Evolutionary conservation across 92 coral and sea anemone genomes (phyloP).

Genomic region (Scolanthus callimorphus): DNA sequence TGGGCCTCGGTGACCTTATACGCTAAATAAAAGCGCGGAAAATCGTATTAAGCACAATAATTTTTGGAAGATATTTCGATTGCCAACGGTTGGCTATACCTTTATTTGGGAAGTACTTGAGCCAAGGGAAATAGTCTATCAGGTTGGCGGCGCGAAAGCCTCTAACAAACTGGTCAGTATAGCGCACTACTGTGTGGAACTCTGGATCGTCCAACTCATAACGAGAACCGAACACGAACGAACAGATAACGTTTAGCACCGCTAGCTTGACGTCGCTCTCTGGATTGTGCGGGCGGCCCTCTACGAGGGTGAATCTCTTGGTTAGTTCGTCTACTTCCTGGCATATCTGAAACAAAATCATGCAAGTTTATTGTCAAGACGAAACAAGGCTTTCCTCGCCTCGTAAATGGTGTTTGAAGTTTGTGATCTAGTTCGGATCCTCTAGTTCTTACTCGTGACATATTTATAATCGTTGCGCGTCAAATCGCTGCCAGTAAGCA

Average conservation of each 20-base stretch:
- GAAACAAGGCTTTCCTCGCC: too few relatives aligned
- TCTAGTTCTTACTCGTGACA: too few relatives aligned
- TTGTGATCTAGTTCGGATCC: too few relatives aligned
- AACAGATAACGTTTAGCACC: slow-evolving; percentile 85
- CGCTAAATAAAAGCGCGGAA: background rate
- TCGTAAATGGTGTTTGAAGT: too few relatives aligned
- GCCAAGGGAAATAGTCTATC: slow-evolving; percentile 92
- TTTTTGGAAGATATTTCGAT: too few relatives aligned
- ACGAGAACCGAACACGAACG: slow-evolving; percentile 86
- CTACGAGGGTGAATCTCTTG: slow-evolving; percentile 54
- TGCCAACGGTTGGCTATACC: too few relatives aligned
- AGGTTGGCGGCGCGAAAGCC: slow-evolving; percentile 90
- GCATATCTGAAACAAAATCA: too few relatives aligned
- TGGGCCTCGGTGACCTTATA: too few relatives aligned
- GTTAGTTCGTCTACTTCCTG: slow-evolving; percentile 78
- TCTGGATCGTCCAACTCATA: slow-evolving; percentile 81
- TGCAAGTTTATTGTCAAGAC: too few relatives aligned
- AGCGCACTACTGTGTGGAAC: slow-evolving; percentile 64
- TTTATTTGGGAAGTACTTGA: slow-evolving; percentile 76
- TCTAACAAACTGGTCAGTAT: slow-evolving; percentile 79
- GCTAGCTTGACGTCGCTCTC: slow-evolving; percentile 71
- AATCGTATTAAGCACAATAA: background rate
- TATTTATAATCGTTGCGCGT: too few relatives aligned
- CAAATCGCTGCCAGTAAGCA: too few relatives aligned
- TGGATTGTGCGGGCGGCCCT: slow-evolving; percentile 67